Evolutionary conservation across 2,113 vertebrate genomes (phyloP), one percentile per base, ranked within the genome.

Genomic region (Odocoileus hemionus): DNA sequence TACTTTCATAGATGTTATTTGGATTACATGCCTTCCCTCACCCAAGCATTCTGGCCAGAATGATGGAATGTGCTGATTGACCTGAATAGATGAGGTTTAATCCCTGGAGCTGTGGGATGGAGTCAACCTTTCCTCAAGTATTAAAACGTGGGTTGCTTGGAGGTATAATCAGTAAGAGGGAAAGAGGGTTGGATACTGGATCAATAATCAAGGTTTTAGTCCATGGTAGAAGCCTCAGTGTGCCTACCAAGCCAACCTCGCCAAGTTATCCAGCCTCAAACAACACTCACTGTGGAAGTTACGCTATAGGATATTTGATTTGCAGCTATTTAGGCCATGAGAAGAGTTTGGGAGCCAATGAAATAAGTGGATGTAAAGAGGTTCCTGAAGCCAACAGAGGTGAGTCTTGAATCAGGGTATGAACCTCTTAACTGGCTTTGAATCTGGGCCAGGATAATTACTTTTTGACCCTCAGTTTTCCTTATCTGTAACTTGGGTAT

Each of bases 401-500:
- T 96, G 61, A 87, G 47, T 74, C 52, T 90, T 54, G 85, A 95
- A 61, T 82, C 39, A 95, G 52, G 64, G 16, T 11, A 52, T 78
- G 80, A 93, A 85, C 30, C n/a, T 89, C 39, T 91, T 86, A 76
- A 86, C 70, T 91, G 80, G 28, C 36, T 92, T 95, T 92, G 91
- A 97, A 91, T 54, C 21, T 88, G 90, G 86, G 45, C 47, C 30
- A 76, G 93, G 43, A 52, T 92, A 87, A 94, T 97, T 87, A 92
- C 15, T 85, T 94, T 94, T 87, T 94, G 89, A 76, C 50, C 13
- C 4, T 52, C 17, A 82, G 87, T 86, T 95, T 90, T 79, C 47
- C 85, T 96, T 74, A 83, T 50, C 64, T 85, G n/a, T 8, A 86
- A 61, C 6, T 47, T 85, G 50, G 36, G 25, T 36, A 60, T 90